Conservation (phyloP, 2,113 vertebrate species). For the Phalacrocorax carbo region DNA sequence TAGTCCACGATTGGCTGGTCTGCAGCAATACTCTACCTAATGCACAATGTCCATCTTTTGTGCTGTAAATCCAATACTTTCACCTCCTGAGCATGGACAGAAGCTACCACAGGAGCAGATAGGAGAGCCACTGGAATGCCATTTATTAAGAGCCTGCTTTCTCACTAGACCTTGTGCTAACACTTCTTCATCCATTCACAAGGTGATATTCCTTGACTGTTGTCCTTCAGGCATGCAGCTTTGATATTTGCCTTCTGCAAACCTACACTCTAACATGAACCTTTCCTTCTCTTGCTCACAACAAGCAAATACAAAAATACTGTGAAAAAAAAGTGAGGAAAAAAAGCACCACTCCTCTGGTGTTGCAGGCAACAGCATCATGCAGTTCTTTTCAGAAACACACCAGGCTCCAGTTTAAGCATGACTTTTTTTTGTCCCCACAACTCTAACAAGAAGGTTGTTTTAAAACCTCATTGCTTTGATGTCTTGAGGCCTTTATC, state of each 20-base stretch:
- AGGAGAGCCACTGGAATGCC: not conserved
- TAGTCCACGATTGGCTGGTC: not conserved
- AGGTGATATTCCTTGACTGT: not conserved
- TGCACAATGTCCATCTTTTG: not conserved
- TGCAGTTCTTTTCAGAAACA: not conserved
- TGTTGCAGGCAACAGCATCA: not conserved
- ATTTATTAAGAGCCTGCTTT: not conserved
- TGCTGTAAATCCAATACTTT: not conserved
- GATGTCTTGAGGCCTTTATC: not conserved
- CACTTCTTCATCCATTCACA: not conserved
- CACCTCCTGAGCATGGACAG: not conserved
- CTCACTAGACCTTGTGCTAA: not conserved
- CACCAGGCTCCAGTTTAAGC: not conserved
- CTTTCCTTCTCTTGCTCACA: not conserved
- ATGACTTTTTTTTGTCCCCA: not conserved
- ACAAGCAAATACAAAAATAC: not conserved
- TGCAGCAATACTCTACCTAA: not conserved
- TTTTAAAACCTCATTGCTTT: not conserved
- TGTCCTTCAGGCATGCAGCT: not conserved
- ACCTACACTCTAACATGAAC: not conserved
- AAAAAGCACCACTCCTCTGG: not conserved
- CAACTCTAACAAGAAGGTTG: not conserved
- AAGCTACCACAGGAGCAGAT: not conserved
- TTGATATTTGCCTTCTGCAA: not conserved
- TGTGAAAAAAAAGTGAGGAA: not conserved